Conservation (phyloP, 2,888 invertebrate genomes). For the Epirrita christyi region DNA sequence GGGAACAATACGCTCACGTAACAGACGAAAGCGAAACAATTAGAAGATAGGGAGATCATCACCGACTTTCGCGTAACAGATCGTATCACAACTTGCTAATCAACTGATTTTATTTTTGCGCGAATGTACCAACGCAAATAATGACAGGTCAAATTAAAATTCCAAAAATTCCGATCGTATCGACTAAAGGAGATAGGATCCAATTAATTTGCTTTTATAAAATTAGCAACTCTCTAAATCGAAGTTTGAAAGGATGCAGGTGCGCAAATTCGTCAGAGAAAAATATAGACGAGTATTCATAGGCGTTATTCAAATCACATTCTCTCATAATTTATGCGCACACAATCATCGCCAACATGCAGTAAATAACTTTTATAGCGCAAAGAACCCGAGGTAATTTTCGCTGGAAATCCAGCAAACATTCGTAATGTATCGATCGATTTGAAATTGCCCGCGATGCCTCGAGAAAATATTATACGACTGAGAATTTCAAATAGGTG, state of each 20-base stretch:
- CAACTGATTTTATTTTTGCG: conserved; percentile 46
- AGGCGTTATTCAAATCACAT: conserved; percentile 46
- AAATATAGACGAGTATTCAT: conserved; percentile 35
- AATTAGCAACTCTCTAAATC: conserved; percentile 41
- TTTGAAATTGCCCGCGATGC: conserved; percentile 60
- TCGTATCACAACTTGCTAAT: conserved; percentile 47
- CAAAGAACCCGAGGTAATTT: conserved; percentile 58
- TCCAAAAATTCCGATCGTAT: conserved; percentile 52
- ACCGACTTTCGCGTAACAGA: conserved; percentile 61
- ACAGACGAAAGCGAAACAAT: conserved; percentile 77
- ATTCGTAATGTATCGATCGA: conserved; percentile 55
- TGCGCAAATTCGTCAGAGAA: conserved; percentile 31
- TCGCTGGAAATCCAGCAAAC: conserved; percentile 53
- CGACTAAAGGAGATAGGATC: conserved; percentile 42
- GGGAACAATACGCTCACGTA: conserved; percentile 68
- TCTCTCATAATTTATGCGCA: conserved; percentile 52
- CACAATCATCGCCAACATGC: conserved; percentile 50
- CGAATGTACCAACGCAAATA: conserved; percentile 38
- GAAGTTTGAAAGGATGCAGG: conserved; percentile 35
- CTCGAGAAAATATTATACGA: conserved; percentile 63
- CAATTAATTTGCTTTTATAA: conserved; percentile 46
- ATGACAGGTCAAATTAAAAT: conserved; percentile 57
- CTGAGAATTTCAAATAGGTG: conserved; percentile 62
- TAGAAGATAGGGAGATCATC: conserved; percentile 67
- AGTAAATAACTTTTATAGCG: conserved; percentile 59